Evolutionary conservation across 2,113 vertebrate species (phyloP).

Genomic region (Periophthalmodon schlosseri): DNA sequence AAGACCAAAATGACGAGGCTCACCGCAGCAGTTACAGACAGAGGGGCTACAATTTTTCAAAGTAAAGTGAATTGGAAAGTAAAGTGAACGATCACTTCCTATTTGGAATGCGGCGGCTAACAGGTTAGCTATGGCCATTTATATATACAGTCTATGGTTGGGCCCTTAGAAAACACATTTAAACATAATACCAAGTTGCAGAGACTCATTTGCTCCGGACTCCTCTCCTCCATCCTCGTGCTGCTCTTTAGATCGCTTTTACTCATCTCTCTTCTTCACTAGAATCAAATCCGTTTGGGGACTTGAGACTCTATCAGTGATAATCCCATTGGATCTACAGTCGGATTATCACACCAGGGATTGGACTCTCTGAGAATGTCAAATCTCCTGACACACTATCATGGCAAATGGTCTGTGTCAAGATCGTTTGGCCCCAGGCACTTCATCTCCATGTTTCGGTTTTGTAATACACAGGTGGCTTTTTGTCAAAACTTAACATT

Average conservation of each 20-base stretch:
- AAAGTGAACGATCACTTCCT: no score
- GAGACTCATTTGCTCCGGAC: neutral
- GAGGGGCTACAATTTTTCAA: no score
- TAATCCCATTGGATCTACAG: conserved; percentile 50
- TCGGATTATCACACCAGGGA: conserved; percentile 52
- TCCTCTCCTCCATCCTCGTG: conserved; percentile 18
- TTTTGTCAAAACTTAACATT: neutral
- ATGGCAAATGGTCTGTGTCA: neutral
- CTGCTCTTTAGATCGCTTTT: conserved; percentile 13
- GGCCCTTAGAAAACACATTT: neutral
- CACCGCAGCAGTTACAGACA: no score
- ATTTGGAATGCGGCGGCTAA: no score
- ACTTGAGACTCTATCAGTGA: conserved; percentile 32
- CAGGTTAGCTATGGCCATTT: no score
- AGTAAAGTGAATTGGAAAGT: no score
- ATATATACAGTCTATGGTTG: neutral
- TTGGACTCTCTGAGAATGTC: conserved; percentile 25
- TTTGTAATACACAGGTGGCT: neutral
- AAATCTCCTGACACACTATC: neutral
- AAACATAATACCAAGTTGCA: neutral
- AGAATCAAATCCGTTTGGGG: conserved; percentile 38
- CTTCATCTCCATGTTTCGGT: neutral
- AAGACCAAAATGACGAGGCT: no score
- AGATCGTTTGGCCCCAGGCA: neutral
- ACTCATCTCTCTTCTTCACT: conserved; percentile 29